Evolutionary conservation across 2,797 vertebrate genomes (phyloP), one percentile per base, ranked within the genome.

Genomic region (Enteromius paludinosus): DNA sequence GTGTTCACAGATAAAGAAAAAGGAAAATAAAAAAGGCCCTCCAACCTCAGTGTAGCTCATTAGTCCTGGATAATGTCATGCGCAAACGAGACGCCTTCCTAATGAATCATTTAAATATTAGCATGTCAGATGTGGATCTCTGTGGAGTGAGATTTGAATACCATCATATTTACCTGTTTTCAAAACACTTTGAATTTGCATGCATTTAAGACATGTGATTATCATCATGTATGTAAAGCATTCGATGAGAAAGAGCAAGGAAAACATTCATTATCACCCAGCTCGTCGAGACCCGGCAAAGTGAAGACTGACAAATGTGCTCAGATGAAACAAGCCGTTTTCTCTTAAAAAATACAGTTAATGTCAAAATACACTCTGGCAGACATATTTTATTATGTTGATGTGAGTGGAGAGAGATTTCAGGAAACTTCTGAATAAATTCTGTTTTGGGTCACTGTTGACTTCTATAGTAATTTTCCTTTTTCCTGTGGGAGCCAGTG

Each of bases 81-180:
- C 91, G 95, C 93, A 95, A 95, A 93, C 93, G 93, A 92, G 94
- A 93, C 91, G 93, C 91, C 89, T 93, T 91, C 93, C 87, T 94
- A 92, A 93, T 90, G 93, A 95, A 94, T 92, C 94, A 93, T 93
- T 89, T 87, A 83, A 92, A 91, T 84, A 89, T 88, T 87, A 88
- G 79, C 82, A 85, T 82, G 77, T 84, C 49, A 82, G 81, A 82
- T 76, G 33, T 72, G 80, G 78, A 52, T 66, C 80, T 84, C 84
- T 82, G 76, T 62, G 70, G 81, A 64, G 79, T 17, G 28, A 20
- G 28, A 62, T 65, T 61, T 84, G 56, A 76, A 59, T 69, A 30
- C 25, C 30, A 7, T 9, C 47, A 35, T 74, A 86, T 75, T 72
- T 33, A 66, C 65, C 52, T 64, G 62, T 79, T 83, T 73, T 41